phyloP scores from a whole-genome alignment of 2,113 vertebrate genomes.

The Bambusicola thoracicus region DNA sequence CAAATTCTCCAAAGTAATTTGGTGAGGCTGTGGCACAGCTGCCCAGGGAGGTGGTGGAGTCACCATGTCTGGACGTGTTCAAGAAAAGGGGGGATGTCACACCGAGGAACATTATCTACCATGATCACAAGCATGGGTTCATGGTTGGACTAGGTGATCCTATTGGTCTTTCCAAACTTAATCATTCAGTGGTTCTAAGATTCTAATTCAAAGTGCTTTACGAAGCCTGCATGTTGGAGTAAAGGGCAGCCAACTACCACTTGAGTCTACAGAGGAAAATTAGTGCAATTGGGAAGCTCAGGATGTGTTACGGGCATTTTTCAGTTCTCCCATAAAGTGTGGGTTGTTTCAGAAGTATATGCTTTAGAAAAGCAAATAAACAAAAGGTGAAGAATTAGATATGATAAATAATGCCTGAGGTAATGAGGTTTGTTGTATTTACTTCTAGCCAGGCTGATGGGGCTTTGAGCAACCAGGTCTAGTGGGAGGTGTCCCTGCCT shows the following conservation, averaged over 20 bases:
- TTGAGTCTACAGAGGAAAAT: not conserved
- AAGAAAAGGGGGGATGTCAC: too few species aligned
- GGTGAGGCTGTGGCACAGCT: too few species aligned
- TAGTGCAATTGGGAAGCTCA: fast-evolving
- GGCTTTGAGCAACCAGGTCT: too few species aligned
- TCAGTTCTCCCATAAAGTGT: not conserved
- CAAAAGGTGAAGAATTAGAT: not conserved
- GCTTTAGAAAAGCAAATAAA: not conserved
- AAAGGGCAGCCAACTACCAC: not conserved
- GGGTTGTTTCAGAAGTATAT: not conserved
- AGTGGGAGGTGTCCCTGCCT: too few species aligned
- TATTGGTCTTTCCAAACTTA: too few species aligned
- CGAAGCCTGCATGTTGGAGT: not conserved
- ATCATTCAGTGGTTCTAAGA: too few species aligned
- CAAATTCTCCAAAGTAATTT: not conserved
- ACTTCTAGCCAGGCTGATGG: not conserved
- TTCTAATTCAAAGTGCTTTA: not conserved
- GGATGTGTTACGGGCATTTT: not conserved
- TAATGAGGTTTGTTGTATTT: not conserved
- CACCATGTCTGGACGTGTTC: too few species aligned
- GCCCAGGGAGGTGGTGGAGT: too few species aligned
- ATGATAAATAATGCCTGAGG: not conserved
- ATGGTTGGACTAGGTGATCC: too few species aligned
- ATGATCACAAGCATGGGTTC: too few species aligned
- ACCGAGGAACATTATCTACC: too few species aligned